Evolutionary conservation across 2,888 invertebrate species (phyloP), one percentile per base, ranked within the genome.

Genomic region (Mythimna loreyi): DNA sequence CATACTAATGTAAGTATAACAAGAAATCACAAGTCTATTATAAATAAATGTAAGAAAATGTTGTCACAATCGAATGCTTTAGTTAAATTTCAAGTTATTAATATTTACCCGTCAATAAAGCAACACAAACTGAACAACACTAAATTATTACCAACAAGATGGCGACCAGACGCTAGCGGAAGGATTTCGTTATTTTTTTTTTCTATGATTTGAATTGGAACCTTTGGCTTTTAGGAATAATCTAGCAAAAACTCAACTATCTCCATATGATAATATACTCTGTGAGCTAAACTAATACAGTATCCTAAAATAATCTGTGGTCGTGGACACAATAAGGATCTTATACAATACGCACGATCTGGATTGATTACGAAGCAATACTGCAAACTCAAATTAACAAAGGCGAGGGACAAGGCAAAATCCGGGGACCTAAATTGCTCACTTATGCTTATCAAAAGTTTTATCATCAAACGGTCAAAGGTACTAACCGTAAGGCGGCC

Each of bases 131-230:
- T 43, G 55, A 33, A 45, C 65, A 65, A 57, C 62, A 53, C 59
- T 33, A 45, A 77, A 71, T 64, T 78, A 67, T 50, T 61, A 62
- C 67, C 70, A 53, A 67, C 80, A 80, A 80, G 71, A 80, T 80
- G 80, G 80, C 82, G 67, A 33, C 25, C 49, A 67, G 78, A 78
- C 78, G 82, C 82, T 43, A 64, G 63, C 78, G 82, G 76, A 76
- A 76, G 82, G 82, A 78, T 53, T 16, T 50, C 0, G 6, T 19
- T n/a, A 30, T 30, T 21, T 65, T 71, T 81, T 75, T 77, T 62
- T 56, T 47, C 47, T 19, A 13, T n/a, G 7, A 25, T 30, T 72
- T 47, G 19, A 21, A 45, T 43, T 30, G 2, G 33, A 40, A 13
- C 8, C 28, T 21, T 19, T 11, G 25, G 52, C 49, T 50, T 59